Conservation (phyloP, 2,888 invertebrate genomes). For the Linnaemya tessellans region DNA sequence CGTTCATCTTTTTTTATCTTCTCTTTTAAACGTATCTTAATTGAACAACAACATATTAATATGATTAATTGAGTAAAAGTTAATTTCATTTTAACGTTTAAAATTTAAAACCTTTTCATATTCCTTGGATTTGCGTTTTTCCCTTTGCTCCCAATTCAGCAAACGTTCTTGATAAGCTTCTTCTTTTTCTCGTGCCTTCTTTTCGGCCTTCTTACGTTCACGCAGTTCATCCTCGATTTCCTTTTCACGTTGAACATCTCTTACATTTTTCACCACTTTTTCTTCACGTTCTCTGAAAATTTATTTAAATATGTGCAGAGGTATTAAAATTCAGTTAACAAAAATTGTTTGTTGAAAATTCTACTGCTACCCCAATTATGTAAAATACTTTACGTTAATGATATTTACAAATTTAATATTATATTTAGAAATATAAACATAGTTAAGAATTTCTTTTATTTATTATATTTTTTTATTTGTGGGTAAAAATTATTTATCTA, state of each 20-base stretch:
- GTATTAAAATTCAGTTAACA: no score
- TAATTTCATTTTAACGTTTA: not conserved
- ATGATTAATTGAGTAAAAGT: not conserved
- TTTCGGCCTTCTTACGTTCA: conserved; percentile 94
- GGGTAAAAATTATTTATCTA: no score
- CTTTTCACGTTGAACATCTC: conserved; percentile 89
- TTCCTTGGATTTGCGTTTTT: conserved; percentile 94
- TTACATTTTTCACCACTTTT: conserved; percentile 85
- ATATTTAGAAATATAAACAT: no score
- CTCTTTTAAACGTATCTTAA: conserved; percentile 90
- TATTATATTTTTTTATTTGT: no score
- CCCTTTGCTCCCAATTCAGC: conserved; percentile 93
- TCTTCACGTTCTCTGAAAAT: conserved; percentile 82
- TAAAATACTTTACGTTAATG: no score
- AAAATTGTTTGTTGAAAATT: no score
- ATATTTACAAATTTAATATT: no score
- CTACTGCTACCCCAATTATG: no score
- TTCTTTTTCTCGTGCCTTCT: conserved; percentile 96
- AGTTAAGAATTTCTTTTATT: no score
- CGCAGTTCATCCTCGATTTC: conserved; percentile 96
- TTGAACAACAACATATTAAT: not conserved
- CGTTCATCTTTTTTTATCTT: conserved; percentile 93
- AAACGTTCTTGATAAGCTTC: conserved; percentile 96
- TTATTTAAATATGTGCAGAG: not conserved
- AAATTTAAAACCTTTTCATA: conserved; percentile 86